phyloP scores from a whole-genome alignment of 1,140 invertebrate genomes.

The Sycophaga agraensis region DNA sequence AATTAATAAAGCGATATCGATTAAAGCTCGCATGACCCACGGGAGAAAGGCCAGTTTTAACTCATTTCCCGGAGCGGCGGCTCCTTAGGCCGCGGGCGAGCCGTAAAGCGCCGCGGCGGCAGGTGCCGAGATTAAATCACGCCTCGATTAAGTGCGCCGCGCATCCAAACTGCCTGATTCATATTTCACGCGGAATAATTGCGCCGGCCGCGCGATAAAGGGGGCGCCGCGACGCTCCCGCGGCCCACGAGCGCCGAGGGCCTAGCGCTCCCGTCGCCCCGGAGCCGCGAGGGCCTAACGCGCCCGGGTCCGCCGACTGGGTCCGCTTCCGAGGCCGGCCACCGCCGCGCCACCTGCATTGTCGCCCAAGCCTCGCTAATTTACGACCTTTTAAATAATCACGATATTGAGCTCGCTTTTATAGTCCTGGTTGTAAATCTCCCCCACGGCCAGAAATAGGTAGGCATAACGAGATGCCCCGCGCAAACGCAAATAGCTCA shows the following conservation, averaged over 20 bases:
- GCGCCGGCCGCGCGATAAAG: neutral
- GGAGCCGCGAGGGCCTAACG: too few relatives aligned
- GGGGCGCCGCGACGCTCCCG: neutral
- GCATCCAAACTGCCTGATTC: constrained; percentile 20
- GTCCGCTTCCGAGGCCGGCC: too few relatives aligned
- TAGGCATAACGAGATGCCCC: too few relatives aligned
- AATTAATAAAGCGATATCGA: constrained; percentile 17
- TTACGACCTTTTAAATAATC: too few relatives aligned
- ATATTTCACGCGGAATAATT: constrained; percentile 14
- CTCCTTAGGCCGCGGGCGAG: neutral
- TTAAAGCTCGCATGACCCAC: neutral
- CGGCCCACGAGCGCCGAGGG: neutral
- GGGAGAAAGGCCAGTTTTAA: neutral
- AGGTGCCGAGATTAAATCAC: constrained; percentile 22
- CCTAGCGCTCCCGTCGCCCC: constrained; percentile 33
- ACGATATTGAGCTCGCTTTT: too few relatives aligned
- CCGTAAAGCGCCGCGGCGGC: neutral
- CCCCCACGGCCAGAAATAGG: too few relatives aligned
- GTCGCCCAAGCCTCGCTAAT: too few relatives aligned
- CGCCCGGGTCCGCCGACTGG: too few relatives aligned
- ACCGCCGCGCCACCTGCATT: too few relatives aligned
- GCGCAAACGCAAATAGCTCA: too few relatives aligned
- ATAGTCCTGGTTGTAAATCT: too few relatives aligned
- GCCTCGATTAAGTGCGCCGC: constrained; percentile 9
- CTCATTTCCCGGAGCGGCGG: neutral